Evolutionary conservation across 1,140 invertebrate species (phyloP).

Genomic region (Catajapyx aquilonaris): DNA sequence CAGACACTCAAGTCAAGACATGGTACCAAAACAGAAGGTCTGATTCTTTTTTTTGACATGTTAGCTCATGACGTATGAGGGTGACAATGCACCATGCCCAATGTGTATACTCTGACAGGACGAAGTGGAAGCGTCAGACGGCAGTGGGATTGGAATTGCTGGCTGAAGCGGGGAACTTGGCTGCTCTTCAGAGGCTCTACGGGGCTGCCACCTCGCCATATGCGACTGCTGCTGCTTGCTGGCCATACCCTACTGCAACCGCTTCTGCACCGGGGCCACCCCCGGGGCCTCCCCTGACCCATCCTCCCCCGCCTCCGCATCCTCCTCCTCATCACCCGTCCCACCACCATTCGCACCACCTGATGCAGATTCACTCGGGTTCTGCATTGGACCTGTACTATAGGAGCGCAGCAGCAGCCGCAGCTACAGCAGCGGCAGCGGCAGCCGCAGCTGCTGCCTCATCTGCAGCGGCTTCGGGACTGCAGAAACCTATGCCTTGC

Average conservation of each 20-base stretch:
- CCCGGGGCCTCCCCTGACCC: too few relatives aligned
- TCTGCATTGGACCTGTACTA: constrained; percentile 57
- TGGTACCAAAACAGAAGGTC: constrained; percentile 15
- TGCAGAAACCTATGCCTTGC: too few relatives aligned
- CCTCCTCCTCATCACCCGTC: too few relatives aligned
- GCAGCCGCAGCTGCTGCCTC: constrained; percentile 66
- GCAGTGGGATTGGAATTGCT: constrained; percentile 89
- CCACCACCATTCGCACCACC: too few relatives aligned
- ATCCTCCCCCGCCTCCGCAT: too few relatives aligned
- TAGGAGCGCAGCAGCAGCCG: constrained; percentile 45
- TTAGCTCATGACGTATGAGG: too few relatives aligned
- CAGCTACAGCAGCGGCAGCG: too few relatives aligned
- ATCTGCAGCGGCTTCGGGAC: constrained; percentile 45
- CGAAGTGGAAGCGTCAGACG: constrained; percentile 99
- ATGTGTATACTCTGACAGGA: too few relatives aligned
- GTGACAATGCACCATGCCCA: too few relatives aligned
- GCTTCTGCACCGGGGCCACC: constrained; percentile 26
- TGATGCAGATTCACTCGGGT: constrained; percentile 25
- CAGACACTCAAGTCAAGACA: constrained; percentile 31
- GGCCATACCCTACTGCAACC: too few relatives aligned
- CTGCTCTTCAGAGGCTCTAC: constrained; percentile 84
- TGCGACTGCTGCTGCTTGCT: too few relatives aligned
- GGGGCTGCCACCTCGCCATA: constrained; percentile 45
- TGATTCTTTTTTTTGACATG: too few relatives aligned
- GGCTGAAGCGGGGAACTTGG: constrained; percentile 89